A percentile compares a stretch with the other conserved stretches of the same genome.
Evolutionary conservation across 2,797 vertebrate species (phyloP).

Genomic region (Alectoris magna): DNA sequence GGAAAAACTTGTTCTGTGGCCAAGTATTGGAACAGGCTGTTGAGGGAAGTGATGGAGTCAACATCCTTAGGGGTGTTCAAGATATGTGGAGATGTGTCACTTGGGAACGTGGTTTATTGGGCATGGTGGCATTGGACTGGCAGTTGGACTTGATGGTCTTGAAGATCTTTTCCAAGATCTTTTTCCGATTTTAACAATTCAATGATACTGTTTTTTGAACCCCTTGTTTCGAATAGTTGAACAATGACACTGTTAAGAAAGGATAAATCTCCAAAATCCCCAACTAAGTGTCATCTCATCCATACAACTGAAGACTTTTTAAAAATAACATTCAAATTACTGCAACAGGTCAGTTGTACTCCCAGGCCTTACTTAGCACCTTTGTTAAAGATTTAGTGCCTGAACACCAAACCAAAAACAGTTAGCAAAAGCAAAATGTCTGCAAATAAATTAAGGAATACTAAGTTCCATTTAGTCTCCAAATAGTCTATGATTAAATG

Average conservation of each 20-base stretch:
- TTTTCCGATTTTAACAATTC: too few relatives aligned
- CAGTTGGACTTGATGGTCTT: too few relatives aligned
- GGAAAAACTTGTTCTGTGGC: too few relatives aligned
- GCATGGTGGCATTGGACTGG: too few relatives aligned
- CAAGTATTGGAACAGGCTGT: too few relatives aligned
- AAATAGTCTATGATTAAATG: slow-evolving; percentile 29
- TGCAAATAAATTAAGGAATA: slow-evolving; percentile 39
- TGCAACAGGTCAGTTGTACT: slow-evolving; percentile 3
- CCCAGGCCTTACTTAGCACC: background rate
- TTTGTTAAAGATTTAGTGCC: slow-evolving; percentile 21
- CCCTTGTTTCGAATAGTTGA: background rate
- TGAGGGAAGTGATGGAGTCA: too few relatives aligned
- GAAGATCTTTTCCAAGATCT: too few relatives aligned
- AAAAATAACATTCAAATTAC: slow-evolving; percentile 4
- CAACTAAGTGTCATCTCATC: background rate
- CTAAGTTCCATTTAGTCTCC: background rate
- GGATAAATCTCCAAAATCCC: background rate
- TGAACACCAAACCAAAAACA: slow-evolving; percentile 10
- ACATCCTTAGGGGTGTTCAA: too few relatives aligned
- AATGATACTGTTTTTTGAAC: background rate
- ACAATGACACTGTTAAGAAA: background rate
- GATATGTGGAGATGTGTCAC: too few relatives aligned
- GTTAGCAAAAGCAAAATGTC: slow-evolving; percentile 6
- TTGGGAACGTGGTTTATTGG: too few relatives aligned
- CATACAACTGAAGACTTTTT: background rate